Base-by-base conservation (phyloP, 92 coral and sea anemone genomes). In the Umimayanthus kanabou region DNA sequence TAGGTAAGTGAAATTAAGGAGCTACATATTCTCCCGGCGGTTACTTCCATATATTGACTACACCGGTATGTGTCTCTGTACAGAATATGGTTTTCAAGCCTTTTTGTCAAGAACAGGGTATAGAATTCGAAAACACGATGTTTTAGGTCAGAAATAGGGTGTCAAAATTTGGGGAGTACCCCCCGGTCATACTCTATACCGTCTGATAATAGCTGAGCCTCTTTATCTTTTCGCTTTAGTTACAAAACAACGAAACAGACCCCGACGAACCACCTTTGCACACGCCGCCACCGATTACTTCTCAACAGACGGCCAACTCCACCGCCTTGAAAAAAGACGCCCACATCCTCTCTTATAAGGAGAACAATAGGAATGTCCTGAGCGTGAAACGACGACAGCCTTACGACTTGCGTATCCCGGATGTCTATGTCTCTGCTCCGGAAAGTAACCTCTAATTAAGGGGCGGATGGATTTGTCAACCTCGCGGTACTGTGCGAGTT, bases 341-440 rank as follows among this genome's bases (percentile, higher is more conserved):
- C 15, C 87, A 58, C 10, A 47, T 70, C 40, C 57, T 69, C 67
- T 69, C 78, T 8, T 69, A 37, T 33, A 83, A 83, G 61, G 87
- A 83, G 49, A 83, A 83, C 78, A 83, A 83, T 37, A 83, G 53
- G n/a, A 83, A 83, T 40, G 45, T 83, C 23, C 77, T 83, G 22
- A 70, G 87, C 50, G 25, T 45, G 28, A 83, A 83, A 78, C 87
- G 66, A 11, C 65, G 87, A 42, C 42, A 28, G 6, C 64, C 87
- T 22, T 45, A 83, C 29, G 87, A 71, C 87, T 3, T 70, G 43
- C 78, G 87, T 45, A 83, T 83, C 18, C 87, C 87, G n/a, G 87
- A 83, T 28, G 69, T 83, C 9, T 83, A 83, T 25, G 87, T 78
- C 23, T 69, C 87, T 69, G 87, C 87, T 43, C 87, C 87, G 23